Evolutionary conservation across 1,140 invertebrate genomes (phyloP), one percentile per base, ranked within the genome.

Genomic region (Drosophila arizonae): DNA sequence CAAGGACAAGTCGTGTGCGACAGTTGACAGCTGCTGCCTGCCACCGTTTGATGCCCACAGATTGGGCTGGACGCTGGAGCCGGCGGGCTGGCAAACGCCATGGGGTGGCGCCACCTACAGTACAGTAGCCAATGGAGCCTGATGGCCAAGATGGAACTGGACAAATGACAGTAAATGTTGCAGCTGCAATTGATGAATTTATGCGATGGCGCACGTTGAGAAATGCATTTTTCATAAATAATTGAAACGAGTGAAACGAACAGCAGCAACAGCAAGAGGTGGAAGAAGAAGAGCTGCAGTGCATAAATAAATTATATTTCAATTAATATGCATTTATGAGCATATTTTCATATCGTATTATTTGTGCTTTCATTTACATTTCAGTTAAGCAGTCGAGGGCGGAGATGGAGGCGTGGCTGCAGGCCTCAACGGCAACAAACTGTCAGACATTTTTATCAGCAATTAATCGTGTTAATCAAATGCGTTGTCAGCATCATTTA

Each of bases 381-480:
- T 17, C 43, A 46, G 43, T 9, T 9, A 46, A 15, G 43, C 3
- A 15, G 43, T 45, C 1, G 43, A 46, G 43, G n/a, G 43, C 15
- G n/a, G 1, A 66, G 69, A 39, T 64, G 55, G 26, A n/a, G 33
- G 13, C 11, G 17, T 13, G 9, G 9, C 13, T 24, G 36, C 36
- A 13, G 36, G 36, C 36, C 33, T 41, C 61, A 50, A 61, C 71
- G 6, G 33, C 33, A 81, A 86, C 82, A 86, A 88, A 82, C 85
- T 80, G 84, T 88, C 73, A 84, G 85, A 87, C 84, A 88, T 77
- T 87, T 89, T 87, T 87, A 87, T 87, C 84, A 84, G 85, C 84
- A 87, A 87, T 87, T 87, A 87, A 87, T 87, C 84, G 84, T 87
- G 84, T 87, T 87, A 87, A 87, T 88, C 84, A 87, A 87, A 87